Conservation (phyloP, 2,113 vertebrate genomes). For the Todiramphus chloris region DNA sequence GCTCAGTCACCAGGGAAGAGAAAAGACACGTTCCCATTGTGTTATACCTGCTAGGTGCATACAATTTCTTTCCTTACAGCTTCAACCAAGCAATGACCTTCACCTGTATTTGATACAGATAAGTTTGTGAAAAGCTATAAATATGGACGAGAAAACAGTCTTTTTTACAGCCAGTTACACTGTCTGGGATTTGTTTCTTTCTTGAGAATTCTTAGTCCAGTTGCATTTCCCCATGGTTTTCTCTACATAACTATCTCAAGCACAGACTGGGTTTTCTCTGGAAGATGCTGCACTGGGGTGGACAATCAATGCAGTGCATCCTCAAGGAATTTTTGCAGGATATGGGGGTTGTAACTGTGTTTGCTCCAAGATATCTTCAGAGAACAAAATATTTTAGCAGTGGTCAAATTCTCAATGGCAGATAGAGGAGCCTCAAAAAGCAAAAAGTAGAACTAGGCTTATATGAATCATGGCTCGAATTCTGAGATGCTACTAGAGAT, state of each 20-base stretch:
- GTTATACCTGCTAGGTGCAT: background rate
- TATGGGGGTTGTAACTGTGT: background rate
- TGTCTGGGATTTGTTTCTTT: background rate
- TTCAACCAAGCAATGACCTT: constrained; percentile 16
- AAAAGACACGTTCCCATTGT: background rate
- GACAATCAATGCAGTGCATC: background rate
- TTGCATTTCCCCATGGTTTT: background rate
- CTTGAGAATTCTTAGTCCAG: background rate
- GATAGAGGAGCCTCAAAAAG: background rate
- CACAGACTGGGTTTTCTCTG: background rate
- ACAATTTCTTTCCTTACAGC: background rate
- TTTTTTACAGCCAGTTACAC: background rate
- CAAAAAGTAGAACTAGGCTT: background rate
- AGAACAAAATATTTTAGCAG: background rate
- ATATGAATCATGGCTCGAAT: background rate
- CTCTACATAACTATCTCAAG: background rate
- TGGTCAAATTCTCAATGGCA: background rate
- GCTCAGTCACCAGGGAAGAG: background rate
- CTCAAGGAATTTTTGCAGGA: background rate
- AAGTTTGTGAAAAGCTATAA: background rate
- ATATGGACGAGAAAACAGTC: background rate
- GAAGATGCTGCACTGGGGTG: background rate
- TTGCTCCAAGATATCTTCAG: background rate
- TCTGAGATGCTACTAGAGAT: background rate
- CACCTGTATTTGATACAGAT: background rate